Conservation (phyloP, 2,888 invertebrate species). For the Oscheius sp. region DNA sequence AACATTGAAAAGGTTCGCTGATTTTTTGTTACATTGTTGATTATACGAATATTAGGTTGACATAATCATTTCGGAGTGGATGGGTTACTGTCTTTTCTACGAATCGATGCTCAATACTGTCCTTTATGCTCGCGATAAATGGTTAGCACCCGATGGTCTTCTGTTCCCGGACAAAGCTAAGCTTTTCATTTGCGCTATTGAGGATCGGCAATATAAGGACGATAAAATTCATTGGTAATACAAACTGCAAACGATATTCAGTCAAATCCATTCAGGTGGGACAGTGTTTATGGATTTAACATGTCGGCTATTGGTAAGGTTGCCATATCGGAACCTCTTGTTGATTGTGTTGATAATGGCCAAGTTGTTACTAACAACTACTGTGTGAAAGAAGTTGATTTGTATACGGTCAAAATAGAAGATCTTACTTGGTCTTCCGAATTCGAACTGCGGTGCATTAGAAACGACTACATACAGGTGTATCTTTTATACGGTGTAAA, state of each 20-base stretch:
- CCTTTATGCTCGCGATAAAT: conserved; percentile 96
- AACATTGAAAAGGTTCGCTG: conserved; percentile 81
- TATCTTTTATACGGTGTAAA: too few relatives aligned
- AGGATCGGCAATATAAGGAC: conserved; percentile 98
- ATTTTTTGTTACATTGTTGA: neutral
- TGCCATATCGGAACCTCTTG: conserved; percentile 96
- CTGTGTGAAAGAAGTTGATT: conserved; percentile 90
- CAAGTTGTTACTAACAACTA: conserved; percentile 96
- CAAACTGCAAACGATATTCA: neutral
- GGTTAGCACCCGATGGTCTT: conserved; percentile 86
- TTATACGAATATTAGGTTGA: conserved; percentile 80
- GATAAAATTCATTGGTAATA: conserved; percentile 94
- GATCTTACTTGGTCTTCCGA: conserved; percentile 92
- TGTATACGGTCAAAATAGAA: conserved; percentile 94
- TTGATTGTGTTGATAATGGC: conserved; percentile 97
- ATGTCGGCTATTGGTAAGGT: conserved; percentile 98
- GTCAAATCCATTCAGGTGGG: conserved; percentile 82
- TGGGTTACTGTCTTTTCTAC: conserved; percentile 92
- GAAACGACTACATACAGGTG: conserved; percentile 75
- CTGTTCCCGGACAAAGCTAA: conserved; percentile 93
- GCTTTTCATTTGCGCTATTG: conserved; percentile 85
- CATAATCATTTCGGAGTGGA: conserved; percentile 87
- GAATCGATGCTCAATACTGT: conserved; percentile 99
- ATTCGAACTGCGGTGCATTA: conserved; percentile 75
- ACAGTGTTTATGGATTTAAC: conserved; percentile 98